Percentiles rank a stretch among this genome's conserved stretches.
Evolutionary conservation across 2,113 vertebrate species (phyloP).

Genomic region (Tetrax tetrax): DNA sequence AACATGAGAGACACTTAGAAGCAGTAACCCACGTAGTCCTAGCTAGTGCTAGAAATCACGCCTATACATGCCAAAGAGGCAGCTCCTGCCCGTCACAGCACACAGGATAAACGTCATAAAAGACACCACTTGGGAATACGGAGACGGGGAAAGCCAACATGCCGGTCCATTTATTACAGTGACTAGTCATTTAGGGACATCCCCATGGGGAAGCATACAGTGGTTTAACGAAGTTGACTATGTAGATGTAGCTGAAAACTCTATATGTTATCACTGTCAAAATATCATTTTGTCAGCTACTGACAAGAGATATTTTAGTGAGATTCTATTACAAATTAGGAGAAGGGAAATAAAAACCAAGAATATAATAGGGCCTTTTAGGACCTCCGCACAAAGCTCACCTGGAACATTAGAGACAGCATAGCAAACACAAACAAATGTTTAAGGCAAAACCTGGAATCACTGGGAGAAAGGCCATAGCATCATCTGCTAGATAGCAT

Average conservation of each 20-base stretch:
- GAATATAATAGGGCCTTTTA: neutral
- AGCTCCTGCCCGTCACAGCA: neutral
- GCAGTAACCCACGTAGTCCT: neutral
- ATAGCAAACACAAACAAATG: neutral
- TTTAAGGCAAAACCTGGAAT: neutral
- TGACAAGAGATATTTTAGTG: neutral
- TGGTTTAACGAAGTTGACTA: neutral
- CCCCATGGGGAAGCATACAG: neutral
- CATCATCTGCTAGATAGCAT: rapidly evolving
- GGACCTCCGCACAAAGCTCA: neutral
- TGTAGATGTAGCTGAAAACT: rapidly evolving
- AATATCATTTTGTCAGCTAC: neutral
- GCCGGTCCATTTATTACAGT: neutral
- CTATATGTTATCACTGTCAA: neutral
- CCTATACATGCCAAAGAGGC: neutral
- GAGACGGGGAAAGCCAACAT: neutral
- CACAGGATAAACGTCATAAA: neutral
- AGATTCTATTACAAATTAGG: neutral
- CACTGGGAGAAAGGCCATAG: rapidly evolving
- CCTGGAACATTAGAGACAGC: neutral
- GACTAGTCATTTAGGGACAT: neutral
- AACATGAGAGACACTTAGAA: neutral
- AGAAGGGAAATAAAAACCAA: neutral
- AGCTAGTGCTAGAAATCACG: neutral
- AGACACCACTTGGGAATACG: neutral